Conservation (phyloP, 2,888 invertebrate species). For the Scrobipalpa atriplicella region DNA sequence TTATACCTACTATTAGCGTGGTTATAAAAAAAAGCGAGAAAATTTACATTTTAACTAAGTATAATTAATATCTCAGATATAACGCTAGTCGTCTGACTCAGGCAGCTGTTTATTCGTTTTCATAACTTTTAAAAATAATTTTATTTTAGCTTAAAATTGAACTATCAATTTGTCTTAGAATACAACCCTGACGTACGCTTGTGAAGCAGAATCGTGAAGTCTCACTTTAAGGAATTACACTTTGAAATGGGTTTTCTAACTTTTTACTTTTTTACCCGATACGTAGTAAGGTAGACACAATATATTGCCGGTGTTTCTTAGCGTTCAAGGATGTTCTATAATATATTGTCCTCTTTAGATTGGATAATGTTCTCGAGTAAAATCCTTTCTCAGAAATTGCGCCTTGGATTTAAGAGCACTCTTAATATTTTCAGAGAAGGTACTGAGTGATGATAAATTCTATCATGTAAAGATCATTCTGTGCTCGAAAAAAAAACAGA, state of each 20-base stretch:
- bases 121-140: background rate
- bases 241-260: constrained; percentile 26
- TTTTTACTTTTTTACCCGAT: constrained; percentile 18
- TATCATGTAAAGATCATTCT: too few relatives aligned
- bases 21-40: too few relatives aligned
- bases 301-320: background rate
- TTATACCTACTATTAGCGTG: too few relatives aligned
- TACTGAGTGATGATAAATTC: too few relatives aligned
- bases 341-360: background rate
- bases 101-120: too few relatives aligned
- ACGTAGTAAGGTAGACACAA: constrained; percentile 8
- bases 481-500: too few relatives aligned
- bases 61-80: too few relatives aligned
- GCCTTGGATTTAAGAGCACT: too few relatives aligned
- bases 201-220: constrained; percentile 23
- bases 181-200: constrained; percentile 6
- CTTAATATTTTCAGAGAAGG: too few relatives aligned
- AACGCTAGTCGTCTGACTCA: too few relatives aligned
- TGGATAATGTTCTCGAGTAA: background rate
- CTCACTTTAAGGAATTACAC: constrained; percentile 30
- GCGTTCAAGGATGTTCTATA: background rate
- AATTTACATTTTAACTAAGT: too few relatives aligned
- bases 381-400: background rate
- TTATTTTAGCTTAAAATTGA: background rate
- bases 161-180: background rate